Conservation (phyloP, 2,113 vertebrate genomes). For the Mastomys natalensis region DNA sequence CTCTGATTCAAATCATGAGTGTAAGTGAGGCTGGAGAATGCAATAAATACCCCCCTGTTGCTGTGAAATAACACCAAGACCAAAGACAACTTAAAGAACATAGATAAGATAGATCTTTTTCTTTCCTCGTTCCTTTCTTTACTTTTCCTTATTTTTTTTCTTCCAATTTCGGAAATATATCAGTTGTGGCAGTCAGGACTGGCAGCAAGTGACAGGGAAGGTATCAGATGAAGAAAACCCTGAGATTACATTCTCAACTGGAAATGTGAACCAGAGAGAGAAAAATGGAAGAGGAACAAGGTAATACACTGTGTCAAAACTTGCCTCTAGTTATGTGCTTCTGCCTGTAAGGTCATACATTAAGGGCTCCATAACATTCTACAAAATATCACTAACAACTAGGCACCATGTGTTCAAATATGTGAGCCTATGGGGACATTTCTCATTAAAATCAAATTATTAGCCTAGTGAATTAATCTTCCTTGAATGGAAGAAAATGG, state of each 20-base stretch:
- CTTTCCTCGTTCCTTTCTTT: neutral
- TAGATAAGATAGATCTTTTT: neutral
- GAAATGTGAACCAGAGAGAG: neutral
- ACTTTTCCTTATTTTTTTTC: neutral
- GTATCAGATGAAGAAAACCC: neutral
- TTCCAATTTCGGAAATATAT: neutral
- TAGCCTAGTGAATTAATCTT: neutral
- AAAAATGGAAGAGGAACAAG: neutral
- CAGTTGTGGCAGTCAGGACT: neutral
- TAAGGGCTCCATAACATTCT: neutral
- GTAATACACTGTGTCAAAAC: too few species aligned
- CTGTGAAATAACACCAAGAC: neutral
- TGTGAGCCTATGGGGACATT: neutral
- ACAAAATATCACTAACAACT: neutral
- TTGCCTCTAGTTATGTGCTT: neutral
- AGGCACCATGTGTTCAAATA: too few species aligned
- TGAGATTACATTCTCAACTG: neutral
- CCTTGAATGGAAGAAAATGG: neutral
- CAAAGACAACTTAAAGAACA: neutral
- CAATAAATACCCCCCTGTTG: neutral
- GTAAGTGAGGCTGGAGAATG: neutral
- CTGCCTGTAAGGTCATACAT: neutral
- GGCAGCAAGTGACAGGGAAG: neutral
- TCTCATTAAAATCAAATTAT: neutral
- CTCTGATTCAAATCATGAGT: neutral